Evolutionary conservation across 1,140 invertebrate genomes (phyloP).

Genomic region (Leptinotarsa defecta): DNA sequence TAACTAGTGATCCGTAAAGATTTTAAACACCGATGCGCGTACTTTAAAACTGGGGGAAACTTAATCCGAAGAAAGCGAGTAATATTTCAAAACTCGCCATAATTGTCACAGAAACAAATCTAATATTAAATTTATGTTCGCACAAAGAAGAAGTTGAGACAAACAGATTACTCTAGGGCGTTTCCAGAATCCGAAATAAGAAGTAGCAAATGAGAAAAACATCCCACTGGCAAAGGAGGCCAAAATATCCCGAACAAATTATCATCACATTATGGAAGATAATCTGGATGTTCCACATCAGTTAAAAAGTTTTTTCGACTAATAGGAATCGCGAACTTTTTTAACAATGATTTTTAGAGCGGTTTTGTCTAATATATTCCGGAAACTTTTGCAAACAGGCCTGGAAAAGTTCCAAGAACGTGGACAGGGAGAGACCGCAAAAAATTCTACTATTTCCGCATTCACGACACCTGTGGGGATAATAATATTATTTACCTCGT

Average conservation of each 20-base stretch:
- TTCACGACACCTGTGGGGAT: slow-evolving; percentile 24
- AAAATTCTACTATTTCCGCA: slow-evolving; percentile 19
- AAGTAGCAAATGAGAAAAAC: slow-evolving; percentile 17
- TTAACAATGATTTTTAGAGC: slow-evolving; percentile 22
- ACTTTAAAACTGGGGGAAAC: background rate
- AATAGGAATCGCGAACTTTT: slow-evolving; percentile 25
- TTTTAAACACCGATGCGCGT: background rate
- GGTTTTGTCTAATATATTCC: slow-evolving; percentile 21
- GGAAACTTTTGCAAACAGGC: slow-evolving; percentile 11
- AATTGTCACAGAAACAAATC: slow-evolving; percentile 27
- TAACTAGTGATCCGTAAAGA: background rate
- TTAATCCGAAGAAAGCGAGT: background rate
- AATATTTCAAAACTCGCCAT: slow-evolving; percentile 20
- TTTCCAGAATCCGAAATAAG: slow-evolving; percentile 23
- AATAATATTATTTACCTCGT: slow-evolving; percentile 24
- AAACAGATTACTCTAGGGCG: slow-evolving; percentile 23
- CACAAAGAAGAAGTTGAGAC: slow-evolving; percentile 3
- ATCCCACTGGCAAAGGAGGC: background rate
- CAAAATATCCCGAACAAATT: slow-evolving; percentile 19
- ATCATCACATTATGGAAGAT: slow-evolving; percentile 27
- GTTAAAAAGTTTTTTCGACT: slow-evolving; percentile 28
- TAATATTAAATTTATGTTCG: slow-evolving; percentile 22
- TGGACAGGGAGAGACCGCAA: slow-evolving; percentile 11
- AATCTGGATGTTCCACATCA: slow-evolving; percentile 29
- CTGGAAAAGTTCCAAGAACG: slow-evolving; percentile 22